phyloP scores from a whole-genome alignment of 2,113 vertebrate species.

The Brienomyrus brachyistius region DNA sequence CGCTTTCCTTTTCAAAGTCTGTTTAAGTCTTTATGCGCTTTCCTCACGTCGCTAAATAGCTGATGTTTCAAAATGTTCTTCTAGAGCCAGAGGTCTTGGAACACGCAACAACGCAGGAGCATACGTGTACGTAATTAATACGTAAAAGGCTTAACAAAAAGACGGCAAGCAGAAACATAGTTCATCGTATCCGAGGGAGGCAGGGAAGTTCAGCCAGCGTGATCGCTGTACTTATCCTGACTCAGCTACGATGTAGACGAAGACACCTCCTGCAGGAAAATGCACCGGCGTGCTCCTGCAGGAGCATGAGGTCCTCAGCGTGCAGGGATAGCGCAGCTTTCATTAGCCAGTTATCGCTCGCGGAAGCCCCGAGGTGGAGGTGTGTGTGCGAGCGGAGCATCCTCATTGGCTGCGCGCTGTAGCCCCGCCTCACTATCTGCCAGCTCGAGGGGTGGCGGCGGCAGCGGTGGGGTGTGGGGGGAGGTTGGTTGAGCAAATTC shows the following conservation, averaged over 20 bases:
- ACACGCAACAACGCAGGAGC: neutral
- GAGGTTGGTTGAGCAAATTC: neutral
- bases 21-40: neutral
- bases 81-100: neutral
- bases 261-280: neutral
- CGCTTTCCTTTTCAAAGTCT: neutral
- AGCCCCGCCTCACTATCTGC: neutral
- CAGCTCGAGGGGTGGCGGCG: no score
- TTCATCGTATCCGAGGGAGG: neutral
- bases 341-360: neutral
- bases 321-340: neutral
- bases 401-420: neutral
- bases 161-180: neutral
- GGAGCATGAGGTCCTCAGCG: neutral
- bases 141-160: neutral
- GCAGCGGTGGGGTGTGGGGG: neutral
- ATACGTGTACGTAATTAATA: neutral
- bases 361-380: neutral
- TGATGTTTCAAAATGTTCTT: neutral
- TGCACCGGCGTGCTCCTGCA: neutral
- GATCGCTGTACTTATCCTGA: neutral
- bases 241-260: neutral
- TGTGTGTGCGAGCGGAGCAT: neutral
- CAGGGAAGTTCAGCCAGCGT: neutral
- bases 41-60: neutral